Base-by-base conservation (phyloP, 1,140 invertebrate species). In the Drosophila varians region DNA sequence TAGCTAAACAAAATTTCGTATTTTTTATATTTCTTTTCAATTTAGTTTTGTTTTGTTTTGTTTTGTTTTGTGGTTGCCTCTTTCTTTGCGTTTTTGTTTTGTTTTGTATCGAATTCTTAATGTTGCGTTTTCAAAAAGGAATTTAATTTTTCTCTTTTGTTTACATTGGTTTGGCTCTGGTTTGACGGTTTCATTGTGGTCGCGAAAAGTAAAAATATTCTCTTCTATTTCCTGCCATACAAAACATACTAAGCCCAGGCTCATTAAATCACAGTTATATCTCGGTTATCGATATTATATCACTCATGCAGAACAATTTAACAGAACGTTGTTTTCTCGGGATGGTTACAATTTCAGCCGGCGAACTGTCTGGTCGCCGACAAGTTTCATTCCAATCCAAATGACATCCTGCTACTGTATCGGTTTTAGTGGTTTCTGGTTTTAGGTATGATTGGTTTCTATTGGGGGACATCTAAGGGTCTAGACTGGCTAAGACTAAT, bases 221-320 rank as follows among this genome's bases (percentile, higher is more conserved):
- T 58, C 36, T 40, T 61, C 19, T 51, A 52, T 57, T 48, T 58
- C 31, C 54, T 56, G 54, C 46, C 60, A 57, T 74, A 74, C 34
- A 74, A 74, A 74, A 74, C 58, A 80, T 74, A 43, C 25, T 62
- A 69, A 47, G 82, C 77, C 82, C 82, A 86, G 82, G 77, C 80
- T 86, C 47, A 54, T 71, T 68, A 72, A 82, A 86, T 86, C 82
- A 86, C 82, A 86, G 82, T 86, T 86, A 82, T 72, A 86, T 69
- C 42, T 75, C 55, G 57, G 51, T 64, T 56, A 69, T 79, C 64
- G 21, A 66, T 66, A 74, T 64, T 49, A 70, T 74, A 60, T 57
- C 77, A 80, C 66, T 72, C 68, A 66, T 66, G 73, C 56, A 76
- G 74, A 82, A 74, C 52, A 65, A 45, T 53, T 40, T 65, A 65